Evolutionary conservation across 2,113 vertebrate species (phyloP).

Genomic region (Mellivora capensis): DNA sequence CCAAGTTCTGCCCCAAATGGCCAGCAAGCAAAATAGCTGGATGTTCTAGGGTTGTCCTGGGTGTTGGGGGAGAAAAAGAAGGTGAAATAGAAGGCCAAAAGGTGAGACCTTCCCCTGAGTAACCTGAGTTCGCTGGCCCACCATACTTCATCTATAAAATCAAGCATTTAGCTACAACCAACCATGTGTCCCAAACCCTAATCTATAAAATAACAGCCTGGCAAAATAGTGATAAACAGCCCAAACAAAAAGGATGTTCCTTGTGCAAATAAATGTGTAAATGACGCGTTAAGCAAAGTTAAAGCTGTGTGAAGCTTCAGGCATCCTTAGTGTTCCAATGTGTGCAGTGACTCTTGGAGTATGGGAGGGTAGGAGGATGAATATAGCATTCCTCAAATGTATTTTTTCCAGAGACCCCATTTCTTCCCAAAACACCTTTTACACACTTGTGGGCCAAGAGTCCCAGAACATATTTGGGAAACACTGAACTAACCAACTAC

Average conservation of each 20-base stretch:
- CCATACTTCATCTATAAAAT: neutral
- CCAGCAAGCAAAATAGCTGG: neutral
- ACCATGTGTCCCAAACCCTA: neutral
- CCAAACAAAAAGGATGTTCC: neutral
- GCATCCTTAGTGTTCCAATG: neutral
- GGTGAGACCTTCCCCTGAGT: too few relatives aligned
- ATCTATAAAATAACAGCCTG: neutral
- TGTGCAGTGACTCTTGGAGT: neutral
- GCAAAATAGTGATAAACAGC: neutral
- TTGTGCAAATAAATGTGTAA: neutral
- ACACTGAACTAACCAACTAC: neutral
- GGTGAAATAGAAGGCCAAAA: too few relatives aligned
- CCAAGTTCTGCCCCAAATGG: neutral
- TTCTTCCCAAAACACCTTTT: neutral
- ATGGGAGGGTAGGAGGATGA: accelerated
- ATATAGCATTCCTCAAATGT: neutral
- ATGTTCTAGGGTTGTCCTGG: neutral
- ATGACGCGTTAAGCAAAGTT: neutral
- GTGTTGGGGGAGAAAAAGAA: neutral
- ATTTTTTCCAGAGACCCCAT: neutral
- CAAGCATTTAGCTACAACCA: neutral
- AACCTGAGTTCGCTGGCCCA: accelerated
- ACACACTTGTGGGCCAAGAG: neutral
- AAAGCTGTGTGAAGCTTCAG: neutral
- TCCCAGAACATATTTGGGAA: neutral